phyloP scores from a whole-genome alignment of 1,140 invertebrate species.

The Antheraea pernyi region DNA sequence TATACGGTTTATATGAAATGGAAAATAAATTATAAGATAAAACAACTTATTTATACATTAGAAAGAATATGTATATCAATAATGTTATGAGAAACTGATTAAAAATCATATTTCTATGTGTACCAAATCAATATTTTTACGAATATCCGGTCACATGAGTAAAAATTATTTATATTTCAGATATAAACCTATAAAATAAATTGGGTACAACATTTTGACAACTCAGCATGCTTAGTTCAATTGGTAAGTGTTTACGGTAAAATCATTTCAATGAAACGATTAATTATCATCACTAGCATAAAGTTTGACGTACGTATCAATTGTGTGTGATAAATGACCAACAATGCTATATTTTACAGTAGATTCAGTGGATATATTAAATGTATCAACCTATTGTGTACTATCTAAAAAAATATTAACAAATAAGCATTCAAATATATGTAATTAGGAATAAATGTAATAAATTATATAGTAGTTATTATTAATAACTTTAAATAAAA shows the following conservation, averaged over 20 bases:
- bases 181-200: too few relatives aligned
- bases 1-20: slow-evolving; percentile 39
- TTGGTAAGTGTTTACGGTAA: neutral
- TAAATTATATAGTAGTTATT: too few relatives aligned
- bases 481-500: too few relatives aligned
- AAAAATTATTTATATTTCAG: too few relatives aligned
- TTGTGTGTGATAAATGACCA: slow-evolving; percentile 49
- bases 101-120: too few relatives aligned
- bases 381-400: neutral
- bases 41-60: neutral
- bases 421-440: neutral
- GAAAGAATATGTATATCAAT: neutral
- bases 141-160: too few relatives aligned
- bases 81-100: neutral
- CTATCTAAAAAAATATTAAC: neutral
- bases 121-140: too few relatives aligned
- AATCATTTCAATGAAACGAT: slow-evolving; percentile 4
- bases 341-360: neutral
- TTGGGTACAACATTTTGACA: neutral
- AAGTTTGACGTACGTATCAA: slow-evolving; percentile 40
- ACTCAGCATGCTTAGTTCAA: neutral
- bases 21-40: slow-evolving; percentile 25
- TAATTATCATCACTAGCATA: slow-evolving; percentile 1
- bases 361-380: neutral
- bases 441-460: neutral